Evolutionary conservation across 1,140 invertebrate genomes (phyloP).

Genomic region (Megalonaias nervosa): DNA sequence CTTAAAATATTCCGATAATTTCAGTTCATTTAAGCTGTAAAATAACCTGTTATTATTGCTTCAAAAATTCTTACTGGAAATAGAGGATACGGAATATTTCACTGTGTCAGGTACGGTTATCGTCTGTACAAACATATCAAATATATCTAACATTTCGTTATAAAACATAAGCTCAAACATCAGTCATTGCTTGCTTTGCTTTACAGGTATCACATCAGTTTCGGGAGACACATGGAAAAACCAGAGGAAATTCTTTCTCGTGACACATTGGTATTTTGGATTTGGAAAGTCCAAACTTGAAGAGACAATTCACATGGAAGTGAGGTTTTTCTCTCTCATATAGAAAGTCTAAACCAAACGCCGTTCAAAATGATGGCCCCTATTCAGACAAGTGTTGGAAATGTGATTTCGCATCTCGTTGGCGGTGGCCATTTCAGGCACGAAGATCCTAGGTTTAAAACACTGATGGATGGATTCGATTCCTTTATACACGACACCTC

Average conservation of each 20-base stretch:
- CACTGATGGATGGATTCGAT: background rate
- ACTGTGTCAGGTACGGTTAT: too few relatives aligned
- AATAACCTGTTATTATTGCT: too few relatives aligned
- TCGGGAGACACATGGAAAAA: constrained; percentile 15
- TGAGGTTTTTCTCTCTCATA: background rate
- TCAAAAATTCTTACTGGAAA: too few relatives aligned
- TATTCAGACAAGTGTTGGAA: constrained; percentile 11
- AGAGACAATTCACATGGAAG: constrained; percentile 20
- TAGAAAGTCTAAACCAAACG: constrained; percentile 4
- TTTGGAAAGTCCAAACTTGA: constrained; percentile 28
- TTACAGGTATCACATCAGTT: constrained; percentile 11
- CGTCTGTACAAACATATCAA: too few relatives aligned
- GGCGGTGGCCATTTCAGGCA: constrained; percentile 23
- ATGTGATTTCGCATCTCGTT: constrained; percentile 16
- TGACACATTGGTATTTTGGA: constrained; percentile 22
- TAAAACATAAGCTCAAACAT: too few relatives aligned
- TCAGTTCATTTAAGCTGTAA: too few relatives aligned
- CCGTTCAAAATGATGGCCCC: constrained; percentile 18
- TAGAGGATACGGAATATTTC: too few relatives aligned
- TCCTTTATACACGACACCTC: too few relatives aligned
- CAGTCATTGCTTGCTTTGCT: too few relatives aligned
- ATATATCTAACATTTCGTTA: too few relatives aligned
- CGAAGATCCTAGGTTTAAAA: constrained; percentile 5
- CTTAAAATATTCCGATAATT: too few relatives aligned
- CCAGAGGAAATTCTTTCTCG: constrained; percentile 15